These are phyloP conservation scores for Gila robusta DNA, from an alignment of 2,797 vertebrate species.

Conservation along the genomic window DNA sequence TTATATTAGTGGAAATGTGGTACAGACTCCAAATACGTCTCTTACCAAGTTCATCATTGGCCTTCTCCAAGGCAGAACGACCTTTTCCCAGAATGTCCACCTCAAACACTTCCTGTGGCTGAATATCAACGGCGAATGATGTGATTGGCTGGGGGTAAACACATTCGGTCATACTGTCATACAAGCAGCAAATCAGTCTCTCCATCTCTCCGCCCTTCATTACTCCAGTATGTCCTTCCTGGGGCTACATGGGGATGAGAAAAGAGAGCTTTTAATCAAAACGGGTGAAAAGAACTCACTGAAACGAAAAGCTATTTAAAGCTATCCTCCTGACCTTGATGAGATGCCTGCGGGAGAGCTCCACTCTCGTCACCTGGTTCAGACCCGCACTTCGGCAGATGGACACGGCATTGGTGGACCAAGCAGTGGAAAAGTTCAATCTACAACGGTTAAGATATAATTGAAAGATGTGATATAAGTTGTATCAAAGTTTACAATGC, in stretches of 20 bases:
- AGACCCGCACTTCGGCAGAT: conserved; percentile 87
- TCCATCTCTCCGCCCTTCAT: conserved; percentile 67
- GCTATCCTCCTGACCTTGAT: conserved; percentile 80
- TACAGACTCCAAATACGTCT: background rate
- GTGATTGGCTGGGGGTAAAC: conserved; percentile 82
- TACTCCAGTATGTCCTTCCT: conserved; percentile 23
- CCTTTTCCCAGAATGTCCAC: conserved; percentile 85
- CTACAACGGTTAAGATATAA: conserved; percentile 67
- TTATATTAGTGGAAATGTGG: background rate
- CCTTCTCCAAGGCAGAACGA: conserved; percentile 80
- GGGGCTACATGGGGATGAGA: conserved; percentile 14
- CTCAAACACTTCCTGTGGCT: conserved; percentile 77
- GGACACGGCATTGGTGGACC: conserved; percentile 90
- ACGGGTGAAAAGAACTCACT: background rate
- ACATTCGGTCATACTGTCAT: conserved; percentile 91
- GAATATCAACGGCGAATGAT: conserved; percentile 79
- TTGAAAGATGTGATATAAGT: background rate
- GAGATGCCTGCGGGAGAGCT: conserved; percentile 84
- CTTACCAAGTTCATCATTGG: conserved; percentile 87
- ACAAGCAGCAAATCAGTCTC: conserved; percentile 75
- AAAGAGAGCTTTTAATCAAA: conserved; percentile 17
- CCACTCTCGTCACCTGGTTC: conserved; percentile 80
- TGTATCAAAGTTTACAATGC: background rate
- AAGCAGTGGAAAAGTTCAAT: conserved; percentile 90
- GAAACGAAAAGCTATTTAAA: background rate